These are phyloP conservation scores for Scaptomyza polygonia DNA, from an alignment of 2,888 invertebrate species.

Conservation along the genomic window DNA sequence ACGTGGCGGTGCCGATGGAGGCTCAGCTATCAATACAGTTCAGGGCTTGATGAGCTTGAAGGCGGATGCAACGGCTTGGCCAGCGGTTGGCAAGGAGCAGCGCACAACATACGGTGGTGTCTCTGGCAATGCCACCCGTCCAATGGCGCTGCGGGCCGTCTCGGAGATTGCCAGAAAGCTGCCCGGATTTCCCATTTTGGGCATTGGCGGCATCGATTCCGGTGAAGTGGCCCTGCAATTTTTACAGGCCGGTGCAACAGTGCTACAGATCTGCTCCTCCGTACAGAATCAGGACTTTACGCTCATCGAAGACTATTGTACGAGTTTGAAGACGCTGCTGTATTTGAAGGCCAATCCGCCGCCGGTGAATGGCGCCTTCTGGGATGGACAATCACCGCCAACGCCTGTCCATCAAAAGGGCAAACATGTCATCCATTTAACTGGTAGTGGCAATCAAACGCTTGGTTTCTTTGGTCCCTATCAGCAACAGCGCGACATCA, in stretches of 20 bases:
- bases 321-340: slow-evolving; percentile 93
- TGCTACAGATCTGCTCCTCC: slow-evolving; percentile 97
- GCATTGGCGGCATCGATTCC: slow-evolving; percentile 98
- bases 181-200: slow-evolving; percentile 96
- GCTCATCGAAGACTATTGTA: slow-evolving; percentile 96
- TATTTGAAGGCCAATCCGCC: slow-evolving; percentile 90
- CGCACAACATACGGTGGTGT: slow-evolving; percentile 97
- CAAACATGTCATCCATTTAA: slow-evolving; percentile 90
- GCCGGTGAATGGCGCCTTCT: slow-evolving; percentile 85
- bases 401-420: slow-evolving; percentile 95
- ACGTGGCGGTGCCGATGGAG: slow-evolving; percentile 96
- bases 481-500: slow-evolving; percentile 89
- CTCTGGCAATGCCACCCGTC: slow-evolving; percentile 96
- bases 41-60: slow-evolving; percentile 96
- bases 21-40: slow-evolving; percentile 98
- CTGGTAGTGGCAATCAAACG: slow-evolving; percentile 88
- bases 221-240: slow-evolving; percentile 98
- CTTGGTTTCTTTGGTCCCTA: slow-evolving; percentile 96
- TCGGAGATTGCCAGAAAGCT: slow-evolving; percentile 93
- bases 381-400: slow-evolving; percentile 98
- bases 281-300: slow-evolving; percentile 99
- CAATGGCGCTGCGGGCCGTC: slow-evolving; percentile 96
- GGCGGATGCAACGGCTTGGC: slow-evolving; percentile 95
- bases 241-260: slow-evolving; percentile 95
- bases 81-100: slow-evolving; percentile 91